Base-by-base conservation (phyloP, 2,797 vertebrate species). In the Atherinosoma microstoma region DNA sequence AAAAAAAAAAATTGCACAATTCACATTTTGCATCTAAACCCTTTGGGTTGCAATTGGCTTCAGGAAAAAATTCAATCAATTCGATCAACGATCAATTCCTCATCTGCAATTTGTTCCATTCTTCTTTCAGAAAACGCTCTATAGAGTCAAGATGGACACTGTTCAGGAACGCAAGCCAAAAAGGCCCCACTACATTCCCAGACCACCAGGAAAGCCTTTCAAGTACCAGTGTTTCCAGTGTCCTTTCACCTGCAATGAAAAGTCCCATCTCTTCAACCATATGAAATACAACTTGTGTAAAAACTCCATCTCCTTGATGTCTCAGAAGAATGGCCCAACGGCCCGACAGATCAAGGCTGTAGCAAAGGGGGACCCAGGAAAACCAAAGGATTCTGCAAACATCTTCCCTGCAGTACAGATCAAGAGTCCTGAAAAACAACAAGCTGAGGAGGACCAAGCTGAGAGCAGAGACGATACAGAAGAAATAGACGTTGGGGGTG, bases 151-250 rank as follows among this genome's bases (percentile, higher is more conserved):
- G 58, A 98, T 99, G 98, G 97, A 96, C 45, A 94, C 94, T 15
- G 89, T 90, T 67, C 96, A 96, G 76, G 96, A 97, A 67, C 96
- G 98, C 64, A 99, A 99, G 80, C 98, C 98, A 6, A 99, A 99
- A 90, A 97, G 98, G 89, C 98, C 98, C 4, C 98, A 99, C 77
- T 99, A 99, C 79, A 99, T 99, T 85, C 98, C 98, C 4, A 91
- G 98, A 62, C 98, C 98, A 3, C 97, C 97, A 0, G 98, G 98
- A 66, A 99, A 99, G 78, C 98, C 98, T 0, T 99, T 97, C 90
- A 99, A 97, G 88, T 99, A 98, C 89, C 99, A 99, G 91, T 99
- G 98, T 75, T 99, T 99, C 94, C 98, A 99, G 75, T 99, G 98
- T 64, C 98, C 98, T 24, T 99, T 99, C 75, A 99, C 98, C 24